These are phyloP conservation scores for Lacanobia oleracea DNA, from an alignment of 2,888 invertebrate species.

Conservation along the genomic window DNA sequence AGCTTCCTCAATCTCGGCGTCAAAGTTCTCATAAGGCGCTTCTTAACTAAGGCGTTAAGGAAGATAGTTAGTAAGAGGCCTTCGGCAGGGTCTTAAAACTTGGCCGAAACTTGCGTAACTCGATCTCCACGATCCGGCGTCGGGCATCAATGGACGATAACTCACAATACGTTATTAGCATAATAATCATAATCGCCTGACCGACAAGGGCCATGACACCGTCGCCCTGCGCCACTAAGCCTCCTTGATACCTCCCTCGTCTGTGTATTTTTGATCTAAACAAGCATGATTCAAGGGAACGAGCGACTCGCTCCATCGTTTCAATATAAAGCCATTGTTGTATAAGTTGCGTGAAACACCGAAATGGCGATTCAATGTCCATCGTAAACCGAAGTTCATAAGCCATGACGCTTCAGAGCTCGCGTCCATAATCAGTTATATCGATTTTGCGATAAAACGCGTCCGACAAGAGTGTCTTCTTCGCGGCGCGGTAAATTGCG, in stretches of 20 bases:
- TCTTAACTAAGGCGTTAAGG: slow-evolving; percentile 90
- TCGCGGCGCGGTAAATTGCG: slow-evolving; percentile 83
- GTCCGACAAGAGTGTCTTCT: slow-evolving; percentile 82
- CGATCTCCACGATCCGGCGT: slow-evolving; percentile 84
- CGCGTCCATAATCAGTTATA: slow-evolving; percentile 84
- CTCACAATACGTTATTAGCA: slow-evolving; percentile 88
- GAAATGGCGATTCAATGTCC: slow-evolving; percentile 77
- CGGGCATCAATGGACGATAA: slow-evolving; percentile 83
- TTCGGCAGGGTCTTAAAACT: slow-evolving; percentile 89
- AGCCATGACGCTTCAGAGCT: slow-evolving; percentile 82
- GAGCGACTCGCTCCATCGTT: slow-evolving; percentile 45
- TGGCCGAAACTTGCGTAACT: slow-evolving; percentile 87
- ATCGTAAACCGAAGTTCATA: slow-evolving; percentile 85
- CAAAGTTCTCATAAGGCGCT: slow-evolving; percentile 90
- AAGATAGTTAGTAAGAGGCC: slow-evolving; percentile 89
- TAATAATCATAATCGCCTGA: slow-evolving; percentile 80
- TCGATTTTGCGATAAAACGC: slow-evolving; percentile 87
- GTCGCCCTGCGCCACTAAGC: slow-evolving; percentile 38
- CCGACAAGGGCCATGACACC: slow-evolving; percentile 54
- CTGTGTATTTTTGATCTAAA: slow-evolving; percentile 45
- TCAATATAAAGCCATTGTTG: slow-evolving; percentile 60
- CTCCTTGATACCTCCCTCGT: slow-evolving; percentile 43
- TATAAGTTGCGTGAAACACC: slow-evolving; percentile 68
- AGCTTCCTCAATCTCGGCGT: slow-evolving; percentile 90
- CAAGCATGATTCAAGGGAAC: slow-evolving; percentile 36